Base-by-base conservation (phyloP, 2,797 vertebrate genomes). In the Clarias laeviceps region DNA sequence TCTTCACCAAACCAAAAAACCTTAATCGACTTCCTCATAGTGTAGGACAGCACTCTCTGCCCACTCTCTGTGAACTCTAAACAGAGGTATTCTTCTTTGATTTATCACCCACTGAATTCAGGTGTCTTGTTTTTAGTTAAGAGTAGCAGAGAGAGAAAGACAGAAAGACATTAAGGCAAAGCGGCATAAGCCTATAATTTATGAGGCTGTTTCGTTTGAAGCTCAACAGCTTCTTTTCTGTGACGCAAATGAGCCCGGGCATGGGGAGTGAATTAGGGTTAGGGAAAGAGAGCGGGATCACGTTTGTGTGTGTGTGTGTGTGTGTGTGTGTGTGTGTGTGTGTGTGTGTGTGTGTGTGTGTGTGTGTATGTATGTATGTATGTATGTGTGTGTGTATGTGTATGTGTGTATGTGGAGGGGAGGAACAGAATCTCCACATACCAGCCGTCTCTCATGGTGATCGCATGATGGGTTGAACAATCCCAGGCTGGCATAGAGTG, bases 381-480 rank as follows among this genome's bases (percentile, higher is more conserved):
- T 77, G 50, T 78, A 54, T 59, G 73, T 77, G 56, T 73, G 70
- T 27, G 70, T 76, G 73, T 57, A 50, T 56, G n/a, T 56, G 72
- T 29, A 45, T 61, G 82, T 56, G 32, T 84, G 72, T 81, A 64
- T 77, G 7, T 61, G 50, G 81, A 66, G 80, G 89, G 91, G 91
- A 88, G 92, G 90, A 90, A 84, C 87, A 90, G 89, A 90, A 94
- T 95, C 93, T 93, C 91, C 91, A 94, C 95, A 97, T 96, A 94
- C 95, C 94, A 94, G 90, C 88, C 87, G 24, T 90, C 91, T 94
- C 94, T 96, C 94, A 91, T 94, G 94, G 93, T 91, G 92, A 92
- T 96, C 91, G 94, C 94, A 95, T 95, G 93, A 93, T 93, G 92
- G 92, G 91, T 85, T 87, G 85, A 94, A 95, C 94, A 95, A 95